Evolutionary conservation across 2,113 vertebrate species (phyloP), one percentile per base, ranked within the genome.

Genomic region (Amia ocellicauda): DNA sequence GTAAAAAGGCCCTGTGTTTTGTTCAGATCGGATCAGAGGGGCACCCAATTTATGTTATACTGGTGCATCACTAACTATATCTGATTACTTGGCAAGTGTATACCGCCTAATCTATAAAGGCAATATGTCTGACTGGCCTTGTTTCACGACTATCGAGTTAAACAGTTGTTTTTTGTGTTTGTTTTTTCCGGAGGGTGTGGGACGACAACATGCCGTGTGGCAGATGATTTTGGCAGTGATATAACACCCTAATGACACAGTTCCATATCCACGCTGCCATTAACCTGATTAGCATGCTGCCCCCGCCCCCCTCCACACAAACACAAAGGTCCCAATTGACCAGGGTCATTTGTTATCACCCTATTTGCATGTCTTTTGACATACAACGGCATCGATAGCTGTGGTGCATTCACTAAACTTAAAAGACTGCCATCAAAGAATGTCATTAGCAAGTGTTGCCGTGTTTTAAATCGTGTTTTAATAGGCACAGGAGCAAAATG

Each of bases 351-450:
- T 40, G 36, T 43, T 43, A 43, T 27, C 11, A n/a, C 57, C 23
- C 11, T 31, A 41, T 42, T 59, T 59, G 20, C 41, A 41, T 59
- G 42, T 59, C 40, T 36, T 42, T 22, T 59, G 57, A 59, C 22
- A 42, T 59, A 27, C 9, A 31, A 43, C 42, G 36, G 57, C 10
- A 59, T 41, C 40, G 20, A 7, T 17, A 42, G 57, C 40, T 10
- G 9, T 16, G 1, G 28, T 28, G 11, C 53, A 56, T 29, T 56
- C 24, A 26, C 26, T 28, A 29, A 56, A 4, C 19, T 40, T 59
- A 36, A 59, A 36, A 59, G 20, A 41, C 22, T 59, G 40, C 10
- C 41, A 23, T 43, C 36, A 42, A n/a, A 59, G 13, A 43, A 43
- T 42, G 20, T 27, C 20, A 59, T 59, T 42, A 17, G 57, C 57